A percentile compares a stretch with the other conserved stretches of the same genome.
Conservation (phyloP, 2,113 vertebrate species). For the Grallaria varia region DNA sequence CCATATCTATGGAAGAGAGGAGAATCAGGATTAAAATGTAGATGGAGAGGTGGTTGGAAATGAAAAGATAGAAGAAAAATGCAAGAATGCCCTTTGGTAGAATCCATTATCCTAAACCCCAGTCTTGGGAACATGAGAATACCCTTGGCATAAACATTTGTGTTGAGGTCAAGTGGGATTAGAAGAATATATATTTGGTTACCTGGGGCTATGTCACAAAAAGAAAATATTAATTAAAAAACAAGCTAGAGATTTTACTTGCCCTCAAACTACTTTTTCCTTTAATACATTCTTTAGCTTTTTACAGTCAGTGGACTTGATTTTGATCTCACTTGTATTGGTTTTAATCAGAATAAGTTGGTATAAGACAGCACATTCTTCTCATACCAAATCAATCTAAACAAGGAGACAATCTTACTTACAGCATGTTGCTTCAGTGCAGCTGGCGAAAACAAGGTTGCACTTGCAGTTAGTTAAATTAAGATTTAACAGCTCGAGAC, state of each 20-base stretch:
- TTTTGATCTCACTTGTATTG: slow-evolving; percentile 28
- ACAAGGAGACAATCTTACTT: not conserved
- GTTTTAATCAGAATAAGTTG: slow-evolving; percentile 41
- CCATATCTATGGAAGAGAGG: not conserved
- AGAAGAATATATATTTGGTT: slow-evolving; percentile 62
- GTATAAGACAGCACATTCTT: not conserved
- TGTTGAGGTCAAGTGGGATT: slow-evolving; percentile 70
- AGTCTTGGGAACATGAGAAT: slow-evolving; percentile 61
- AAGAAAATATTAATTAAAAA: slow-evolving; percentile 71
- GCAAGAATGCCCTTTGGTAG: slow-evolving; percentile 59
- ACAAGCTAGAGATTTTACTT: slow-evolving; percentile 56
- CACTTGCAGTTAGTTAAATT: not conserved
- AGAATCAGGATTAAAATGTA: slow-evolving; percentile 33
- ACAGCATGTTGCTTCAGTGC: not conserved
- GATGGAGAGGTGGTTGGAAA: slow-evolving; percentile 19
- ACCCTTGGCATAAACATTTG: slow-evolving; percentile 68
- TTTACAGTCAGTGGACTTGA: slow-evolving; percentile 37
- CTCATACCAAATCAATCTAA: not conserved
- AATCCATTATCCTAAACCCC: slow-evolving; percentile 65
- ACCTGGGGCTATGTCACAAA: slow-evolving; percentile 42
- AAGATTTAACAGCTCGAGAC: not conserved
- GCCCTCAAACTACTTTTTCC: slow-evolving; percentile 50
- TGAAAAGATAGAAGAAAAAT: slow-evolving; percentile 48
- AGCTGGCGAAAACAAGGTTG: not conserved
- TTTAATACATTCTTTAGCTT: slow-evolving; percentile 42